phyloP scores from a whole-genome alignment of 2,113 vertebrate species.

The Engraulis encrasicolus region DNA sequence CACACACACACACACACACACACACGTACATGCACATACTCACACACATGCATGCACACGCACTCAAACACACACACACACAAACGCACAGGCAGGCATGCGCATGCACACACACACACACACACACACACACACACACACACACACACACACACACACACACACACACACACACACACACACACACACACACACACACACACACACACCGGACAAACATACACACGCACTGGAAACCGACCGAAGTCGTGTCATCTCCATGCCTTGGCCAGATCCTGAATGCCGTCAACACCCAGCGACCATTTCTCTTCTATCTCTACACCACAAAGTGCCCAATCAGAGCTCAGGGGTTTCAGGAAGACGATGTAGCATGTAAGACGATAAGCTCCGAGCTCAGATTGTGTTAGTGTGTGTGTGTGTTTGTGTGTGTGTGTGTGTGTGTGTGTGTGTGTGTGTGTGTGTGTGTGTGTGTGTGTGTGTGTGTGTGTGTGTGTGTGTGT shows the following conservation, averaged over 20 bases:
- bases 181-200: neutral
- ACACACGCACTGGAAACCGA: no score
- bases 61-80: neutral
- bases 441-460: no score
- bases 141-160: neutral
- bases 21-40: neutral
- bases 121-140: neutral
- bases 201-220: neutral
- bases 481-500: no score
- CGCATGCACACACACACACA: neutral
- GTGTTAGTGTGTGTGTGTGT: no score
- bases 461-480: no score
- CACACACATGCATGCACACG: neutral
- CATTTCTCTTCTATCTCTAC: neutral
- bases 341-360: neutral
- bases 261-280: neutral
- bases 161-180: neutral
- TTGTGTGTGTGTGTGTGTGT: no score
- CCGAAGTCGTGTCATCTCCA: neutral
- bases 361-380: no score
- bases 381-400: no score
- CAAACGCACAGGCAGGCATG: neutral
- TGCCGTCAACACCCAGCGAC: neutral
- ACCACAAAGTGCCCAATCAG: neutral
- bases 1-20: no score